Base-by-base conservation (phyloP, 2,797 vertebrate genomes). In the Liasis olivaceus region DNA sequence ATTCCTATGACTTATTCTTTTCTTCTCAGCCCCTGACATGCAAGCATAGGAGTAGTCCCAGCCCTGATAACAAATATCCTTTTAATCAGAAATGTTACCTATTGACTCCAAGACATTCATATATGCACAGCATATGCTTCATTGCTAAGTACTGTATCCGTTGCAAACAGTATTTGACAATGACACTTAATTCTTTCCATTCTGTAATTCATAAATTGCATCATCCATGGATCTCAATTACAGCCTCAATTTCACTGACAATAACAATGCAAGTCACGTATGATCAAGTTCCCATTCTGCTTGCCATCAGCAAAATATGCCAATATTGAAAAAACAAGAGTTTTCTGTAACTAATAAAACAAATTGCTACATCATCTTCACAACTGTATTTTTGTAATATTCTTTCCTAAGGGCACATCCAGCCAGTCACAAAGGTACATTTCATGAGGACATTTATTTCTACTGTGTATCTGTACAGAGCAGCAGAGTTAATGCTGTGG, bases 401-500 rank as follows among this genome's bases (percentile, higher is more conserved):
- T 28, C 0, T 93, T 90, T 92, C 88, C 88, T 59, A 64, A 93
- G 31, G 59, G 84, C 69, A 93, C 36, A 84, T 28, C 54, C 22
- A 92, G 88, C 66, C 84, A 93, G 54, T 87, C 14, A 77, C 36
- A 47, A 13, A 26, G 72, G 51, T 60, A 90, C 42, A 77, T 86
- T 94, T 96, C 91, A 31, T 63, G 87, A 95, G 31, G 91, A 91
- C 92, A 69, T 87, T 94, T 92, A 93, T 2, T 0, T 12, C 77
- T 63, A 91, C 26, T 92, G 47, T 51, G 42, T 56, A 94, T 87
- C 72, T 93, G 47, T 91, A 54, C 93, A 93, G 90, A 0, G 87
- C 56, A 64, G 60, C 72, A 89, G 77, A 20, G 54, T 85, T 91
- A 85, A 91, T 88, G 59, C 31, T 88, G 60, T 88, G 12, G 47